These are phyloP conservation scores for Crotalus tigris DNA, from an alignment of 2,113 vertebrate species.

Conservation along the genomic window DNA sequence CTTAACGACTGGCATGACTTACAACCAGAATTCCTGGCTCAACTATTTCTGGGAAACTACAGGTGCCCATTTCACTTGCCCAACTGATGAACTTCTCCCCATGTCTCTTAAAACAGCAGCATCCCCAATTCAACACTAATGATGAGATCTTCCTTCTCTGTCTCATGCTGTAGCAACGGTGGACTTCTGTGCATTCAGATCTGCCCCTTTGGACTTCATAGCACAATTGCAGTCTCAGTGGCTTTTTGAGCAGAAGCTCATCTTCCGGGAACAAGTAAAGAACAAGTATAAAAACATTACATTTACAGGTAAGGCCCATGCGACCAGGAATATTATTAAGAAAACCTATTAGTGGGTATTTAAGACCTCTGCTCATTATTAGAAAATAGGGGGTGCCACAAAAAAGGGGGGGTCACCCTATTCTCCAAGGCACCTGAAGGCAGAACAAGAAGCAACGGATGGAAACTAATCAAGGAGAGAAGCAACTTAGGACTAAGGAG, in stretches of 20 bases:
- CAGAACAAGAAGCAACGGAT: no score
- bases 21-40: background rate
- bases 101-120: background rate
- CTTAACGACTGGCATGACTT: background rate
- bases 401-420: background rate
- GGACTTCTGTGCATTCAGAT: conserved; percentile 49
- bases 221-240: conserved; percentile 60
- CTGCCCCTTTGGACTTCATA: conserved; percentile 42
- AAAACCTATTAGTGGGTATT: background rate
- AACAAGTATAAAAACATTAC: conserved; percentile 68
- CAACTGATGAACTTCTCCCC: background rate
- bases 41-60: background rate
- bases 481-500: no score
- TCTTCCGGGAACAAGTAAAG: conserved; percentile 58
- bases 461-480: no score
- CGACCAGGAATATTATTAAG: background rate
- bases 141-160: background rate
- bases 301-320: conserved; percentile 70
- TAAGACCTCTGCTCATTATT: no score
- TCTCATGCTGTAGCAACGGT: background rate
- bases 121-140: background rate
- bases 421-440: background rate
- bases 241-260: conserved; percentile 66
- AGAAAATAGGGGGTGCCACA: background rate
- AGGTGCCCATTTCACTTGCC: background rate